Evolutionary conservation across 2,888 invertebrate genomes (phyloP).

Genomic region (Zootermopsis nevadensis): DNA sequence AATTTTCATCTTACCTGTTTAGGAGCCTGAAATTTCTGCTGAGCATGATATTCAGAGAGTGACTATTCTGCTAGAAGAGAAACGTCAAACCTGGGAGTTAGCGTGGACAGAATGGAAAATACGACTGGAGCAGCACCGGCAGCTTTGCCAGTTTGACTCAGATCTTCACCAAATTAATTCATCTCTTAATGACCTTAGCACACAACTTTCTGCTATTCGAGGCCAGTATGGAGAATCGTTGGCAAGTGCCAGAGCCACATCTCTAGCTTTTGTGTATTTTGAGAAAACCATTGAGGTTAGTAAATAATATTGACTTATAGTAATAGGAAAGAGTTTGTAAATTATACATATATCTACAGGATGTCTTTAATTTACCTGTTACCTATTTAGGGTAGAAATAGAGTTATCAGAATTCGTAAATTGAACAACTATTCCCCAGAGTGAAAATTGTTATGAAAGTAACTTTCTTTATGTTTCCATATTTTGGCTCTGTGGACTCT

Average conservation of each 20-base stretch:
- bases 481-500: no score
- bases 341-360: no score
- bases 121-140: constrained; percentile 72
- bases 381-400: no score
- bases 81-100: constrained; percentile 73
- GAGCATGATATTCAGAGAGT: constrained; percentile 77
- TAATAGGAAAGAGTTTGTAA: no score
- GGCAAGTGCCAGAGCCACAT: constrained; percentile 75
- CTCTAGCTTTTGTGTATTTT: constrained; percentile 78
- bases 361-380: no score
- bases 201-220: constrained; percentile 72
- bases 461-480: no score
- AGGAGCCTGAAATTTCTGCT: constrained; percentile 75
- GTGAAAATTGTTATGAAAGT: no score
- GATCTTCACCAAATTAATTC: constrained; percentile 78
- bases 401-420: no score
- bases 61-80: constrained; percentile 70
- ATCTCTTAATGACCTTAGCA: constrained; percentile 74
- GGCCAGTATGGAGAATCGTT: constrained; percentile 80
- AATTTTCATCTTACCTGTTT: constrained; percentile 30
- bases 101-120: constrained; percentile 71
- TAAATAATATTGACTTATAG: no score
- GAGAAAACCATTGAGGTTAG: constrained; percentile 80
- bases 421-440: no score
- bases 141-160: constrained; percentile 74